Conservation (phyloP, 2,888 invertebrate genomes). For the Coecobrya sp. region DNA sequence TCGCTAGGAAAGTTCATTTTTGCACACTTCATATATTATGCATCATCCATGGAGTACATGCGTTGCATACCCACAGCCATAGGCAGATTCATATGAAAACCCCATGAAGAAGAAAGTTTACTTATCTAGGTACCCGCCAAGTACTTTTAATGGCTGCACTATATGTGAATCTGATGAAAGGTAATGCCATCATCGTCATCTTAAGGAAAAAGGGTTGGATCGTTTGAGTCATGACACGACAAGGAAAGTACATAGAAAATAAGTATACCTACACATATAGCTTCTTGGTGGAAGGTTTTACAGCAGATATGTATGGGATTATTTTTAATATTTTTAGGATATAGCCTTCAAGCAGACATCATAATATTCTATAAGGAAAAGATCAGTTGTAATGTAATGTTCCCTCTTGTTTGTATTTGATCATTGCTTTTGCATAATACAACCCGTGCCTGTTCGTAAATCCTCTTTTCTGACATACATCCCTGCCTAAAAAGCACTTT, state of each 20-base stretch:
- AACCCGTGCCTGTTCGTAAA: neutral
- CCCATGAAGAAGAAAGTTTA: neutral
- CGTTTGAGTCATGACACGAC: neutral
- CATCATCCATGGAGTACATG: neutral
- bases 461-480: slow-evolving; percentile 23
- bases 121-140: neutral
- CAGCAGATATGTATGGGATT: neutral
- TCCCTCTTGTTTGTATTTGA: slow-evolving; percentile 10
- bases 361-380: slow-evolving; percentile 49
- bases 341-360: slow-evolving; percentile 32
- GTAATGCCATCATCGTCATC: slow-evolving; percentile 19
- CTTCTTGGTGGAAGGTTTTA: slow-evolving; percentile 7
- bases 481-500: slow-evolving; percentile 1
- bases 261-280: too few species aligned
- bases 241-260: neutral
- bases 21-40: slow-evolving; percentile 16
- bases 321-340: slow-evolving; percentile 44
- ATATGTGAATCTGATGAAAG: slow-evolving; percentile 14
- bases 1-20: neutral
- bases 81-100: neutral
- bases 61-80: neutral
- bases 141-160: slow-evolving; percentile 9
- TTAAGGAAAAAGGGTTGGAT: neutral
- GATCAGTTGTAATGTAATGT: slow-evolving; percentile 34
- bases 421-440: neutral